Conservation (phyloP, 2,888 invertebrate species). For the Capitulum mitella region DNA sequence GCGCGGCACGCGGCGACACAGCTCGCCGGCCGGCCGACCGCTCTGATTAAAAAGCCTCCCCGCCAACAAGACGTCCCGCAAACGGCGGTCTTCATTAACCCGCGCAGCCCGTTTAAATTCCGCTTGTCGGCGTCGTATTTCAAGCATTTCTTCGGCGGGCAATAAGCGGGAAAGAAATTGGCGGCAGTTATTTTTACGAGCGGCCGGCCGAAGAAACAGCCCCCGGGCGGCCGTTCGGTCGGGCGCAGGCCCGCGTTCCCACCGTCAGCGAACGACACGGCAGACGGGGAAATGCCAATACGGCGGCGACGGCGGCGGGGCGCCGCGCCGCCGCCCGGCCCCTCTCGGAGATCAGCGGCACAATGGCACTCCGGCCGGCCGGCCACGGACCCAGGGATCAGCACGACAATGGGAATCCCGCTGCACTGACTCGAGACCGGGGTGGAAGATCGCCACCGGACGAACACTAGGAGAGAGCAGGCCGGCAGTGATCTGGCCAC, state of each 20-base stretch:
- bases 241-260: neutral
- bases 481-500: too few relatives aligned
- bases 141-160: constrained; percentile 11
- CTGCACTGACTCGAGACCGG: too few relatives aligned
- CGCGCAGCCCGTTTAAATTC: neutral
- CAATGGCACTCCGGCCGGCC: neutral
- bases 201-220: neutral
- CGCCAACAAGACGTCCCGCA: neutral
- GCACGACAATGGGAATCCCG: too few relatives aligned
- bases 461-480: too few relatives aligned
- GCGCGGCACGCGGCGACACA: too few relatives aligned
- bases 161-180: constrained; percentile 22
- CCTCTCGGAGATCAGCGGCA: neutral
- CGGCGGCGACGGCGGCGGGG: too few relatives aligned
- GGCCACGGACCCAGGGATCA: neutral
- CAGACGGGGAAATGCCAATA: neutral
- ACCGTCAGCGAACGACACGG: neutral
- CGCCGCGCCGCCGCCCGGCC: too few relatives aligned
- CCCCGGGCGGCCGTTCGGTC: neutral
- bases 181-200: constrained; percentile 24
- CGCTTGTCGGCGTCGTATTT: neutral
- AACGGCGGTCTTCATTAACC: neutral
- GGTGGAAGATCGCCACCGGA: too few relatives aligned
- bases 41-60: neutral
- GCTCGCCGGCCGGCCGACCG: neutral